Conservation (phyloP, 2,888 invertebrate genomes). For the Rhodophaea formosa region DNA sequence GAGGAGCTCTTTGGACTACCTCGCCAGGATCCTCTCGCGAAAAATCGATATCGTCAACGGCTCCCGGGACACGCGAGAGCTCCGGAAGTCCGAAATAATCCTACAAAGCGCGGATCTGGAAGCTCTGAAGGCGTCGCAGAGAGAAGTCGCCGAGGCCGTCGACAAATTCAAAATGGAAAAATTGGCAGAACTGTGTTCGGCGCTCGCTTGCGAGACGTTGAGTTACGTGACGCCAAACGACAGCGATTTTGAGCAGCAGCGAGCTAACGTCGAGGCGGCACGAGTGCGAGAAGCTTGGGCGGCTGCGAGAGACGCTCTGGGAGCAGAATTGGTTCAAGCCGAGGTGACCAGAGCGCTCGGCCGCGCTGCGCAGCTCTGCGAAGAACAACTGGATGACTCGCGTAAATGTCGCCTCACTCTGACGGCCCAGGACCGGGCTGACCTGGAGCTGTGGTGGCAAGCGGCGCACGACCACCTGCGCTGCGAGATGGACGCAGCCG, state of each 20-base stretch:
- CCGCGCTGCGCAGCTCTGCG: slow-evolving; percentile 86
- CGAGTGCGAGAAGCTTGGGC: slow-evolving; percentile 88
- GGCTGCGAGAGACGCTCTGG: slow-evolving; percentile 87
- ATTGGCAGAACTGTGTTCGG: slow-evolving; percentile 85
- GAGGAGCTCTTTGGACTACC: slow-evolving; percentile 83
- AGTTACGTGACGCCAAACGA: slow-evolving; percentile 75
- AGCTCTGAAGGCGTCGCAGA: slow-evolving; percentile 78
- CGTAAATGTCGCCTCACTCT: slow-evolving; percentile 82
- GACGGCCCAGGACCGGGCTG: slow-evolving; percentile 85
- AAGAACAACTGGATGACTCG: slow-evolving; percentile 79
- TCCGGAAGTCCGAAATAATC: slow-evolving; percentile 57
- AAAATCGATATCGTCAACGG: slow-evolving; percentile 79
- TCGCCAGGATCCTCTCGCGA: slow-evolving; percentile 88
- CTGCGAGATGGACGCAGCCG: slow-evolving; percentile 86
- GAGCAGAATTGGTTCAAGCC: slow-evolving; percentile 87
- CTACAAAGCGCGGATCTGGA: slow-evolving; percentile 74
- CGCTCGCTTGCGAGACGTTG: slow-evolving; percentile 86
- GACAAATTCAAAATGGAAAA: slow-evolving; percentile 85
- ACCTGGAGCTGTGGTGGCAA: slow-evolving; percentile 88
- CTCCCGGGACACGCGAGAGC: slow-evolving; percentile 44
- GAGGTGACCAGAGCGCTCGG: slow-evolving; percentile 88
- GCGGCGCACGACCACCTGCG: slow-evolving; percentile 86
- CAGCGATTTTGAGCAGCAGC: slow-evolving; percentile 62
- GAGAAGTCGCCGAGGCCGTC: slow-evolving; percentile 82
- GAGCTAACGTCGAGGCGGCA: slow-evolving; percentile 80